Percentiles rank a stretch among this genome's conserved stretches.
Evolutionary conservation across 1,140 invertebrate species (phyloP).

Genomic region (Trinorchestia longiramus): DNA sequence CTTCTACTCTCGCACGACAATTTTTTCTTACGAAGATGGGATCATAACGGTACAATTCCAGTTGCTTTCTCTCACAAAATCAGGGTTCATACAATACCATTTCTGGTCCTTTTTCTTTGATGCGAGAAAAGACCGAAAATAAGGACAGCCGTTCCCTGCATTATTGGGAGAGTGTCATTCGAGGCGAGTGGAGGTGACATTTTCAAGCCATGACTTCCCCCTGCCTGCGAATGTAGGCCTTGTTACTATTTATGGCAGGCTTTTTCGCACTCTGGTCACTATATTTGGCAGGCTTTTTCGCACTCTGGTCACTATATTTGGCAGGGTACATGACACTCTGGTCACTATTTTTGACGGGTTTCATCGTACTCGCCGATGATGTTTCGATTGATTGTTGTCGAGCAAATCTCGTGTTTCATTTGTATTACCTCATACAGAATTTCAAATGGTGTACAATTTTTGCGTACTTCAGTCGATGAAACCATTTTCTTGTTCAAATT

Average conservation of each 20-base stretch:
- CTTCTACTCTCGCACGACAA: neutral
- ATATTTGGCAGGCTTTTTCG: neutral
- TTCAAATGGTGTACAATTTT: neutral
- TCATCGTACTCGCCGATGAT: neutral
- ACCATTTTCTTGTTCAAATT: neutral
- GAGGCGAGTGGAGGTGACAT: neutral
- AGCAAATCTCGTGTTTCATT: neutral
- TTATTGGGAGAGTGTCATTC: neutral
- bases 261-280: neutral
- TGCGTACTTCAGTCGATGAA: neutral
- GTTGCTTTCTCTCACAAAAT: neutral
- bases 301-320: neutral
- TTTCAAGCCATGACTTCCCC: neutral
- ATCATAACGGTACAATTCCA: neutral
- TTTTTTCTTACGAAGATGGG: neutral
- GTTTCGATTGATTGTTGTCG: neutral
- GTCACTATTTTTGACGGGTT: neutral
- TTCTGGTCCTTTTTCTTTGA: neutral
- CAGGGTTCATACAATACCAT: neutral
- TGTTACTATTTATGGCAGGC: neutral
- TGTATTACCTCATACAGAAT: neutral
- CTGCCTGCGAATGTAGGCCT: neutral
- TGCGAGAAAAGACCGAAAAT: neutral
- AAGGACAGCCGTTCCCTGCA: neutral
- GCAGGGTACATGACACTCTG: neutral